phyloP scores from a whole-genome alignment of 2,113 vertebrate genomes.

The Suricata suricatta region DNA sequence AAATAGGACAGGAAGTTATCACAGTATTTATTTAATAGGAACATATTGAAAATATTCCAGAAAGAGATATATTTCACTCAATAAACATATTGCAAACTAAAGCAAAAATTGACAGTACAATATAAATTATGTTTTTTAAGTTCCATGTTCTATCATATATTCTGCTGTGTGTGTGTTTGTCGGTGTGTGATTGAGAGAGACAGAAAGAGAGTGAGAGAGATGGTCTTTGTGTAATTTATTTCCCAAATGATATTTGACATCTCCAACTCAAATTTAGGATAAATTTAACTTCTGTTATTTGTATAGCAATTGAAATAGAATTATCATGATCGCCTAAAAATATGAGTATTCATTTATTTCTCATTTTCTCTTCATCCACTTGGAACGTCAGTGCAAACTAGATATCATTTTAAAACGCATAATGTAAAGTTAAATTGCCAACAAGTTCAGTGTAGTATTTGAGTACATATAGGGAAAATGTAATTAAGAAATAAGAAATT shows the following conservation, averaged over 20 bases:
- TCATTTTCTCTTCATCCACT: slow-evolving; percentile 52
- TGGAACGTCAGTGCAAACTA: slow-evolving; percentile 45
- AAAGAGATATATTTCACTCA: neutral
- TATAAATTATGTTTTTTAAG: neutral
- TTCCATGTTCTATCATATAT: neutral
- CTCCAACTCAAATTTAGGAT: slow-evolving; percentile 1
- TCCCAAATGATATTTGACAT: slow-evolving; percentile 4
- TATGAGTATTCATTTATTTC: slow-evolving; percentile 58
- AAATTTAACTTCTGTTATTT: slow-evolving; percentile 44
- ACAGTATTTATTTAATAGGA: neutral
- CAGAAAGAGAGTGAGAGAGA: neutral
- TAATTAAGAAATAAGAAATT: slow-evolving; percentile 43
- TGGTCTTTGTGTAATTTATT: neutral
- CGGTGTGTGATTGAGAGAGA: neutral
- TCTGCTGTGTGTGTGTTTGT: neutral
- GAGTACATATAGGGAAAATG: slow-evolving; percentile 21
- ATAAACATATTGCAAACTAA: neutral
- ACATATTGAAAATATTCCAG: neutral
- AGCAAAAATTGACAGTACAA: neutral
- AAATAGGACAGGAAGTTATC: neutral
- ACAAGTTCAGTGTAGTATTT: slow-evolving; percentile 19
- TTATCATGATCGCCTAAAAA: slow-evolving; percentile 49
- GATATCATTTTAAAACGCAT: slow-evolving; percentile 47
- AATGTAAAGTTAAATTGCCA: slow-evolving; percentile 43
- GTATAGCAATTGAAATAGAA: slow-evolving; percentile 32